Percentiles rank a stretch among this genome's conserved stretches.
phyloP scores from a whole-genome alignment of 1,140 invertebrate genomes.

The Drosophila arawakana region DNA sequence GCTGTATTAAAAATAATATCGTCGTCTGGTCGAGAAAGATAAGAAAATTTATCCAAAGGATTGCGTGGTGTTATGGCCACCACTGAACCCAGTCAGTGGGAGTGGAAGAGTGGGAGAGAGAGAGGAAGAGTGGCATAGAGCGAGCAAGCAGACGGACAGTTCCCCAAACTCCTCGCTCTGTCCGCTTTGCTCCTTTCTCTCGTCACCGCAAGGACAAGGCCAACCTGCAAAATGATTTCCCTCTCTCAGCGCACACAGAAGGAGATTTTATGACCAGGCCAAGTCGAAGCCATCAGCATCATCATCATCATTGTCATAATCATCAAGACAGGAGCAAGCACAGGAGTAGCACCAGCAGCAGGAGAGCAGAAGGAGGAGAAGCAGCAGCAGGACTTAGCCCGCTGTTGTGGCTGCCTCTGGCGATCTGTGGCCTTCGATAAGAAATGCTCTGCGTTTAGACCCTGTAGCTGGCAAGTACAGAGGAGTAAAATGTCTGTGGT shows the following conservation, averaged over 20 bases:
- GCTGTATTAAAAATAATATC: constrained; percentile 84
- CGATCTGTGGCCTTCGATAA: constrained; percentile 73
- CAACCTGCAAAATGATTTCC: constrained; percentile 19
- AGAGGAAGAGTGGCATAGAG: no score
- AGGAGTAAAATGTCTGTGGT: no score
- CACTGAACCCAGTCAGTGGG: constrained; percentile 20
- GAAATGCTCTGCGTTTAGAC: constrained; percentile 3
- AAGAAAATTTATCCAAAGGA: constrained; percentile 84
- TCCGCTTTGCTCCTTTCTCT: constrained; percentile 35
- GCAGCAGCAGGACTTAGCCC: constrained; percentile 45
- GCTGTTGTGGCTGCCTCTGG: constrained; percentile 31
- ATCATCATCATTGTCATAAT: constrained; percentile 36
- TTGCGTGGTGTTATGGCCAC: constrained; percentile 77
- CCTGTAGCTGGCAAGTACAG: no score
- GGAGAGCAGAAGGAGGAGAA: not conserved
- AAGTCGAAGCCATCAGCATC: constrained; percentile 77
- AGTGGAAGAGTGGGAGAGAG: constrained; percentile 4
- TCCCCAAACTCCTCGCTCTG: not conserved
- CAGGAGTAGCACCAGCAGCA: constrained; percentile 32
- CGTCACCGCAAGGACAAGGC: constrained; percentile 73
- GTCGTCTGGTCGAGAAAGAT: constrained; percentile 83
- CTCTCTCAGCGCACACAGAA: not conserved
- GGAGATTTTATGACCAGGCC: constrained; percentile 72
- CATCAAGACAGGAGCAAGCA: constrained; percentile 21
- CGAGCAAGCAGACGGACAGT: constrained; percentile 13